Evolutionary conservation across 2,113 vertebrate genomes (phyloP).

Genomic region (Alligator mississippiensis): DNA sequence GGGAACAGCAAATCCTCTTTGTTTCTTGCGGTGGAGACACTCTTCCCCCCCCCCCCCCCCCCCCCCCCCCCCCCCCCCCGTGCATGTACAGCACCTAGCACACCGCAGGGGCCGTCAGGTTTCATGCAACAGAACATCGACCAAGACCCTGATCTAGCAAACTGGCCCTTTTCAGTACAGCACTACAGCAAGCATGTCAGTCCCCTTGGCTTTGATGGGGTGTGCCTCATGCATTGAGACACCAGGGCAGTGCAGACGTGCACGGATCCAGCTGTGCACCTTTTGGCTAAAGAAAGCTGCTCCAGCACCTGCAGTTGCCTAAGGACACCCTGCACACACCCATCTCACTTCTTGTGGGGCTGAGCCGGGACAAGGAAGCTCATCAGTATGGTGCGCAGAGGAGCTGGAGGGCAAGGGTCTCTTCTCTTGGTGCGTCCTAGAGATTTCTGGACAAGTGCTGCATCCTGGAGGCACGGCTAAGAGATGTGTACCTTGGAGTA

Average conservation of each 20-base stretch:
- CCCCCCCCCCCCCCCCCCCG: neutral
- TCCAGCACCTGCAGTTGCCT: neutral
- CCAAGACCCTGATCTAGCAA: neutral
- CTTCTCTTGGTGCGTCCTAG: too few species aligned
- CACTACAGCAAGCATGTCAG: neutral
- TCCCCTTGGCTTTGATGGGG: neutral
- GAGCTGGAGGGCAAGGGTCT: too few species aligned
- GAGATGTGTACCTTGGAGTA: neutral
- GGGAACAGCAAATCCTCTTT: neutral
- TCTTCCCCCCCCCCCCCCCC: neutral
- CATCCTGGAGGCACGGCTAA: neutral
- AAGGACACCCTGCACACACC: neutral
- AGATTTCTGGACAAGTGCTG: too few species aligned
- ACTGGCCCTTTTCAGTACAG: neutral
- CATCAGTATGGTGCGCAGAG: too few species aligned
- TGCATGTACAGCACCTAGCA: too few species aligned
- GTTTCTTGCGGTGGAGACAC: neutral
- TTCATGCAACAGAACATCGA: neutral
- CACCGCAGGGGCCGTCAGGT: neutral
- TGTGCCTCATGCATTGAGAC: neutral
- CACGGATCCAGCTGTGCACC: neutral
- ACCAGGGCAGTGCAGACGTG: neutral
- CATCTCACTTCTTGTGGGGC: neutral
- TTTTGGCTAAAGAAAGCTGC: neutral
- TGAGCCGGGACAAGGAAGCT: neutral